Evolutionary conservation across 2,888 invertebrate species (phyloP).

Genomic region (Coronaproctus castanopsis): DNA sequence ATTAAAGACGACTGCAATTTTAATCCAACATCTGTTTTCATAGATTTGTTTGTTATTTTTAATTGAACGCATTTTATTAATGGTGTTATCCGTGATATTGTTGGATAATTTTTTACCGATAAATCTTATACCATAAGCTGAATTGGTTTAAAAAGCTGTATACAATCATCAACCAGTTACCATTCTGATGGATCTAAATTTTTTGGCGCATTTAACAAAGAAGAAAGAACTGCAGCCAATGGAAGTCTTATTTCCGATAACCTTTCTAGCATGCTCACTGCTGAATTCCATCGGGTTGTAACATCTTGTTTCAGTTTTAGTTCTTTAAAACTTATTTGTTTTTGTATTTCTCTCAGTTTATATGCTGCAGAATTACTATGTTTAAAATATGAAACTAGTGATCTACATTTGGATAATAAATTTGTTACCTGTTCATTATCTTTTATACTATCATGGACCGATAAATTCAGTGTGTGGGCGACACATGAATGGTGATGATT

Average conservation of each 20-base stretch:
- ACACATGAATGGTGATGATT: no score
- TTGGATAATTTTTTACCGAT: not conserved
- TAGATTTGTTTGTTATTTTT: not conserved
- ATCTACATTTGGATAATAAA: not conserved
- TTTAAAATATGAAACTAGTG: not conserved
- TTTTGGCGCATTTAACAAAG: not conserved
- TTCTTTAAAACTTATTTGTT: not conserved
- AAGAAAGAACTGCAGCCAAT: not conserved
- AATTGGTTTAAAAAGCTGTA: not conserved
- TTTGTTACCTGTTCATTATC: not conserved
- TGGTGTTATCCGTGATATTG: not conserved
- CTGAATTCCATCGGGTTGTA: not conserved
- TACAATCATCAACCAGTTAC: not conserved
- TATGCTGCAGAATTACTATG: not conserved
- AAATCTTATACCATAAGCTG: not conserved
- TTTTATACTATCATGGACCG: not conserved
- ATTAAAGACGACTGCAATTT: not conserved
- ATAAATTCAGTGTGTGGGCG: not conserved
- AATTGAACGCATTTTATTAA: not conserved
- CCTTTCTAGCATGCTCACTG: no score
- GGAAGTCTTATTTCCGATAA: not conserved
- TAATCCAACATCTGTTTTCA: not conserved
- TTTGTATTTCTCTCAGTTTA: not conserved
- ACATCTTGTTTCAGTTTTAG: not conserved
- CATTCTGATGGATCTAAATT: not conserved